These are phyloP conservation scores for Brachionichthys hirsutus DNA, from an alignment of 2,113 vertebrate genomes.

Conservation along the genomic window DNA sequence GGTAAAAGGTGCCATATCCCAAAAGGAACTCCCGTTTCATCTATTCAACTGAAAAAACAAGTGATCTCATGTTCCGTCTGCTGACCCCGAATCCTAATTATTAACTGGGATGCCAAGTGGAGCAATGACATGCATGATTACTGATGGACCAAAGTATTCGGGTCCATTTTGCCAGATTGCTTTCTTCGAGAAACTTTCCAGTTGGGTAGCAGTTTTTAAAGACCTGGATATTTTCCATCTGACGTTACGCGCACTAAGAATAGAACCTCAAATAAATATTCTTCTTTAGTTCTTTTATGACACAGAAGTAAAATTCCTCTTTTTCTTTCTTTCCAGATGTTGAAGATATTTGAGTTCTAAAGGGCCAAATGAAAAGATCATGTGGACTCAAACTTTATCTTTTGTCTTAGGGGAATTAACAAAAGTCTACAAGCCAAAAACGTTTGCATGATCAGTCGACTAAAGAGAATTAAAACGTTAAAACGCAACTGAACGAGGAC, in stretches of 20 bases:
- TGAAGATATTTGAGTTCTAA: slow-evolving; percentile 38
- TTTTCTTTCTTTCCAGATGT: slow-evolving; percentile 35
- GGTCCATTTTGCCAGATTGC: slow-evolving; percentile 43
- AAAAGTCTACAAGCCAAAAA: slow-evolving; percentile 6
- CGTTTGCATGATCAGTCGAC: slow-evolving; percentile 18
- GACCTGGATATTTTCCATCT: slow-evolving; percentile 55
- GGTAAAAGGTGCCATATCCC: slow-evolving; percentile 25
- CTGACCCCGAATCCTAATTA: slow-evolving; percentile 44
- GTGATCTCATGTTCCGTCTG: slow-evolving; percentile 61
- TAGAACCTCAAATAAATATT: slow-evolving; percentile 58
- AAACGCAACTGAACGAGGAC: slow-evolving; percentile 17
- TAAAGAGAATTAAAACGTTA: slow-evolving; percentile 46
- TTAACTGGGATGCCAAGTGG: slow-evolving; percentile 48
- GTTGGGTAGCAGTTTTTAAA: slow-evolving; percentile 51
- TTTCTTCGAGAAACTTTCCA: slow-evolving; percentile 56
- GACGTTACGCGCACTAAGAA: slow-evolving; percentile 55
- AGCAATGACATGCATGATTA: slow-evolving; percentile 64
- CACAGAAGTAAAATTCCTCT: slow-evolving; percentile 24
- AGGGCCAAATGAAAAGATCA: slow-evolving; percentile 37
- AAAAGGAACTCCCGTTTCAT: slow-evolving; percentile 42
- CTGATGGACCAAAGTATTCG: slow-evolving; percentile 50
- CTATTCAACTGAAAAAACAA: slow-evolving; percentile 60
- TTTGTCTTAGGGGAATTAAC: slow-evolving; percentile 6
- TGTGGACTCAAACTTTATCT: slow-evolving; percentile 14
- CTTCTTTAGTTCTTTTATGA: slow-evolving; percentile 31